These are phyloP conservation scores for Bombus balteatus DNA, from an alignment of 1,140 invertebrate species.

Conservation along the genomic window DNA sequence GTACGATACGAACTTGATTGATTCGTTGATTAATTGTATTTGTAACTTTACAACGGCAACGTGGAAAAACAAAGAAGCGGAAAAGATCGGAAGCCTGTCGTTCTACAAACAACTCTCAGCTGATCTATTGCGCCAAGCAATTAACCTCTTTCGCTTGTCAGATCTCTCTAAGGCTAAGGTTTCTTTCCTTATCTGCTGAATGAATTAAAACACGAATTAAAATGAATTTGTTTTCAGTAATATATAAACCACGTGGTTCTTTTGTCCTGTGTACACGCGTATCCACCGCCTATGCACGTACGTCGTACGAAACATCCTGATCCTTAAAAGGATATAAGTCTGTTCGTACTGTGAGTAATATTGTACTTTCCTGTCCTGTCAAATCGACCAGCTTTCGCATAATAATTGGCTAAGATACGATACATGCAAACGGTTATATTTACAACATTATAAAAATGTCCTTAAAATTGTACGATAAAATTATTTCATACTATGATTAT, in stretches of 20 bases:
- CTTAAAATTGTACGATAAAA: too few species aligned
- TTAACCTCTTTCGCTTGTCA: conserved; percentile 70
- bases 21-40: not conserved
- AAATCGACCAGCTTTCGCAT: accelerated
- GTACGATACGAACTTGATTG: not conserved
- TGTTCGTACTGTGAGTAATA: too few species aligned
- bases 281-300: too few species aligned
- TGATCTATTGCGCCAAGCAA: conserved; percentile 71
- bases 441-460: too few species aligned
- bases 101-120: conserved; percentile 67
- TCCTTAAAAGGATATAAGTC: too few species aligned
- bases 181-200: conserved; percentile 51
- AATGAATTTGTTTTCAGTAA: not conserved
- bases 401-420: too few species aligned
- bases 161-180: conserved; percentile 69
- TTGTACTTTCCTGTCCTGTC: too few species aligned
- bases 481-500: accelerated
- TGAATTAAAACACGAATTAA: not conserved
- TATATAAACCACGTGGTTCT: too few species aligned
- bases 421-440: too few species aligned
- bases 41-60: not conserved
- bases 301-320: too few species aligned
- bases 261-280: too few species aligned
- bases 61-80: not conserved
- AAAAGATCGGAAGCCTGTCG: conserved; percentile 67